Base-by-base conservation (phyloP, 2,888 invertebrate species). In the Macrophya annulata region DNA sequence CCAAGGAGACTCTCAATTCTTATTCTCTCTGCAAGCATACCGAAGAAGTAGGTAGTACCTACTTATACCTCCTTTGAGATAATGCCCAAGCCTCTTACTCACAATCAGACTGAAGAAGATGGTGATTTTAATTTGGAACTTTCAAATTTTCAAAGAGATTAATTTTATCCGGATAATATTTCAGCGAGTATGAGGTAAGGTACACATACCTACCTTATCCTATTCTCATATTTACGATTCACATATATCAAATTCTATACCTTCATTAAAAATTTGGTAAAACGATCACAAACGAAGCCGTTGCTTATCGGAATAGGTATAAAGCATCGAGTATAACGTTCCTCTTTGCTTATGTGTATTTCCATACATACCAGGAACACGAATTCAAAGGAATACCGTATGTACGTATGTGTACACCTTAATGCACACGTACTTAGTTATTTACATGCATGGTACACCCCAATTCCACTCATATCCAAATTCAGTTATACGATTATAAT, bases 111-210 rank as follows among this genome's bases (percentile, higher is more conserved):
- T 3, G n/a, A n/a, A 25, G n/a, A 74, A 55, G 77, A 31, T 37
- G 12, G 25, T 37, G 55, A 48, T 77, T 77, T 77, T 31, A 51
- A 77, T 77, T 77, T 37, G 51, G 10, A 51, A 77, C 9, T 77
- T 55, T 77, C 31, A 1, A 77, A 10, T 17, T 17, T 77, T 77
- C 17, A 37, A 55, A 55, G 55, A n/a, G 48, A 77, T 77, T 77
- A 15, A 55, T 77, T 37, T 51, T 77, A 31, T 9, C 51, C 55
- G 8, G 51, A 37, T 48, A 37, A 76, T 77, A 17, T 77, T 77
- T n/a, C n/a, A 31, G 15, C 37, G 15, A 12, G n/a, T 8, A 55
- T 55, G 5, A n/a, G n/a, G 25, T 15, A 5, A 21, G 15, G n/a
- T 62, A 21, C 25, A 21, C 25, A 21, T 21, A 3, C 9, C n/a